Conservation (phyloP, 2,797 vertebrate genomes). For the Vipera ursinii region DNA sequence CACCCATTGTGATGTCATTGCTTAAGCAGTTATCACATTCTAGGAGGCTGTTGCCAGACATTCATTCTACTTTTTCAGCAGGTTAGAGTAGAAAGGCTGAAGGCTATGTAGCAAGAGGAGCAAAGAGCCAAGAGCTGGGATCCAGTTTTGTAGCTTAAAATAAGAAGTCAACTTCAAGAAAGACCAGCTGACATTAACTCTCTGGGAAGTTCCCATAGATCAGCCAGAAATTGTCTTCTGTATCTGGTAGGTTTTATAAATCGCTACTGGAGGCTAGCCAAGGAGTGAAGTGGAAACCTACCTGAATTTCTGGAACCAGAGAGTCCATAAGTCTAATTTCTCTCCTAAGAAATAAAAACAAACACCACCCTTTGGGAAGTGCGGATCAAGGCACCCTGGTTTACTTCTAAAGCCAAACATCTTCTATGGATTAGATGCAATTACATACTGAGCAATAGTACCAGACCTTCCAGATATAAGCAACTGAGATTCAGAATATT, state of each 20-base stretch:
- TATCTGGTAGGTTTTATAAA: background rate
- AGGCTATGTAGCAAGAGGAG: background rate
- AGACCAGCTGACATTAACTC: background rate
- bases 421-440: background rate
- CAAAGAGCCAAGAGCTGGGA: background rate
- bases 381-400: background rate
- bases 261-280: background rate
- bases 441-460: background rate
- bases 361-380: background rate
- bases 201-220: background rate
- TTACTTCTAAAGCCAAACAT: background rate
- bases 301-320: background rate
- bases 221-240: background rate
- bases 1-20: constrained; percentile 27
- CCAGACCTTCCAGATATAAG: background rate
- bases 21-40: constrained; percentile 1
- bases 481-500: background rate
- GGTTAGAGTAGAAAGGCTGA: background rate
- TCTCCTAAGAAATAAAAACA: background rate
- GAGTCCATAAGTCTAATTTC: background rate
- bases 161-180: background rate
- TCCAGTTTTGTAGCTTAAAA: background rate
- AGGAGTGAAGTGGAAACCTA: background rate
- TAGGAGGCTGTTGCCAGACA: background rate
- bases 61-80: background rate